These are phyloP conservation scores for Tenebrio molitor DNA, from an alignment of 1,140 invertebrate genomes.

Conservation along the genomic window DNA sequence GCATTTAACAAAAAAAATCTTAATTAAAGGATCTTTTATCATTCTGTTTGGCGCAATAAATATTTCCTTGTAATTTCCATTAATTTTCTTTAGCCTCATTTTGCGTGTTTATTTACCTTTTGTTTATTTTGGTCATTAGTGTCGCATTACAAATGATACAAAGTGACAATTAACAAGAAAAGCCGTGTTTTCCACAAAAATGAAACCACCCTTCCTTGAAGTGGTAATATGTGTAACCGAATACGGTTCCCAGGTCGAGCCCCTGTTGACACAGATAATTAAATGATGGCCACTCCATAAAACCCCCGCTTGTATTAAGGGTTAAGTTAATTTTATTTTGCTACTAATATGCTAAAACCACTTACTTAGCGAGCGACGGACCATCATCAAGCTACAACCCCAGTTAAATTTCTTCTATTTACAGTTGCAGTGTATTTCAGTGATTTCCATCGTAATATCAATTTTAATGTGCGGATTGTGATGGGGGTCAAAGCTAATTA, in stretches of 20 bases:
- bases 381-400: background rate
- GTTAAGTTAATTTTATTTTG: conserved; percentile 48
- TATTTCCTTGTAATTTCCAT: no score
- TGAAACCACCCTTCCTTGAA: conserved; percentile 30
- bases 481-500: no score
- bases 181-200: conserved; percentile 16
- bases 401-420: no score
- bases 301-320: conserved; percentile 42
- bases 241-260: conserved; percentile 49
- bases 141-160: conserved; percentile 1
- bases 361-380: conserved; percentile 3
- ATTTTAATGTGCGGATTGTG: no score
- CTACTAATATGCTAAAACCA: conserved; percentile 42
- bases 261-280: conserved; percentile 53
- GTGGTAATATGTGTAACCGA: conserved; percentile 52
- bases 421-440: no score
- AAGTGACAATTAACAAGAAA: conserved; percentile 15
- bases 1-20: no score
- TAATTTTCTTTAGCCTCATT: no score
- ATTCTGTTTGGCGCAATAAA: no score
- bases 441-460: no score
- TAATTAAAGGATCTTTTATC: no score
- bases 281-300: conserved; percentile 48
- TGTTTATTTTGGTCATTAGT: conserved; percentile 14
- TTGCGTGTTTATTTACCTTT: conserved; percentile 1